Evolutionary conservation across 2,797 vertebrate genomes (phyloP), one percentile per base, ranked within the genome.

Genomic region (Liparis tanakae): DNA sequence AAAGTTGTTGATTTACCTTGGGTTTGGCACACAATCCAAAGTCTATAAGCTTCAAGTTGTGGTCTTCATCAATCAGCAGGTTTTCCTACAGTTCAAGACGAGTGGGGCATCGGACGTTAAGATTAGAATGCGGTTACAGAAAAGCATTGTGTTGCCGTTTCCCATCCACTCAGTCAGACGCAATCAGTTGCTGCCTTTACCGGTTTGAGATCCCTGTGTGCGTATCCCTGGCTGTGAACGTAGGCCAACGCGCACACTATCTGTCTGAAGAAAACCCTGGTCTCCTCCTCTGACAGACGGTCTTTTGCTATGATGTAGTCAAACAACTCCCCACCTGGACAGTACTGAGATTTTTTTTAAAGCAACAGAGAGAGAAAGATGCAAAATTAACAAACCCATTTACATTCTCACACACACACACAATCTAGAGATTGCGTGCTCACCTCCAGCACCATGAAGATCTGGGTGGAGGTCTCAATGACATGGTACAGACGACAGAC

Each of bases 21-120:
- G 98, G 98, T 91, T 97, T 97, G 79, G 96, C 98, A 87, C 98
- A 99, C 39, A 99, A 93, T 60, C 97, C 98, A 80, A 99, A 99
- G 85, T 99, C 98, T 82, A 98, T 99, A 77, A 99, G 94, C 86
- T 99, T 99, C 80, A 99, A 85, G 83, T 98, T 98, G 81, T 94
- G 97, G 67, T 96, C 90, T 76, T 92, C 95, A 15, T 98, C 97
- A 79, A 99, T 98, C 69, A 99, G 89, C 74, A 99, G 80, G 86
- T 99, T 99, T 92, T 99, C 98, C 98, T 99, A 67, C 51, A 78
- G 30, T 41, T 46, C 9, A 89, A 55, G 66, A 81, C 67, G 59
- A 67, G 14, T 36, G 43, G 17, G 43, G 3, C 33, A 50, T 12
- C 36, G 54, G 7, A 63, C 7, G n/a, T 74, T 74, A 34, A 57